Conservation (phyloP, 2,888 invertebrate genomes). For the Drepanosiphum platanoidis region DNA sequence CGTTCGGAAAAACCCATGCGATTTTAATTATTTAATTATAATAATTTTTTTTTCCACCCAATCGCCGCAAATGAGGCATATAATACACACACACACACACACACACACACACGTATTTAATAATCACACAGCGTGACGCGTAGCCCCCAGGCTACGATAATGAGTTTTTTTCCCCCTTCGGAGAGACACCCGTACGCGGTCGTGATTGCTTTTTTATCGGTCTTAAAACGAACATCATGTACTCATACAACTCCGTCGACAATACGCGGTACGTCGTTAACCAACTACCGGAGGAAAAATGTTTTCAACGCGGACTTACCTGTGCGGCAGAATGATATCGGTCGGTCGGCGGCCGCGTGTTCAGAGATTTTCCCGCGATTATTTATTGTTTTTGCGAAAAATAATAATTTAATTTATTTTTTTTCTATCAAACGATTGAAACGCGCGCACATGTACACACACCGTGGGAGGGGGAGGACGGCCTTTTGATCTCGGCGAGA, state of each 20-base stretch:
- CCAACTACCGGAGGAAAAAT: too few species aligned
- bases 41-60: background rate
- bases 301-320: background rate
- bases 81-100: background rate
- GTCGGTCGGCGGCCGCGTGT: background rate
- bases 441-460: background rate
- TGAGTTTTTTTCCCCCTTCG: slow-evolving; percentile 29
- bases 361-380: background rate
- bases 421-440: background rate
- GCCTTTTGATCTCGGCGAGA: too few species aligned
- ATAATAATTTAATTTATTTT: background rate
- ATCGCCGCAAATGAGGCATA: slow-evolving; percentile 18
- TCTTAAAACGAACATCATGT: background rate
- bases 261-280: too few species aligned
- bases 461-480: too few species aligned
- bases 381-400: too few species aligned
- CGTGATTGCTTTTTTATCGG: slow-evolving; percentile 16
- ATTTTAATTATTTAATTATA: slow-evolving; percentile 46
- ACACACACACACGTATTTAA: background rate
- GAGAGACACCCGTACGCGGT: background rate
- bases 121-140: slow-evolving; percentile 38
- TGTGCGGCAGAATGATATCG: background rate
- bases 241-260: too few species aligned
- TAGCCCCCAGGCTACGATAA: slow-evolving; percentile 13
- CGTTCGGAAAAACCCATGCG: background rate